These are phyloP conservation scores for Maconellicoccus hirsutus DNA, from an alignment of 1,140 invertebrate species.

Conservation along the genomic window DNA sequence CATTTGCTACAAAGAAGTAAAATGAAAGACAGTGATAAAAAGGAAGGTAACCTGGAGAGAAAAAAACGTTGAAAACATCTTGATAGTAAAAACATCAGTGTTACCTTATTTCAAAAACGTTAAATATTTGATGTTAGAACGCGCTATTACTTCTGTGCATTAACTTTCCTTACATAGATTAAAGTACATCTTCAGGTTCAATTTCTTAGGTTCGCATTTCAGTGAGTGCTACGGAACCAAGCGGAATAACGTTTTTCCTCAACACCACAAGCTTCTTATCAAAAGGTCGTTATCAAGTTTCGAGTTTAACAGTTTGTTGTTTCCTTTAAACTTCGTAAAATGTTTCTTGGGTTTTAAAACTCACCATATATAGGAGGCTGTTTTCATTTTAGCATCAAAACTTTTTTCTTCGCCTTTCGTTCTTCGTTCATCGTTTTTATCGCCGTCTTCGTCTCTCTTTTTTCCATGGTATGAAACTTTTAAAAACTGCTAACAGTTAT, in stretches of 20 bases:
- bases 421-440: neutral
- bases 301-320: conserved; percentile 8
- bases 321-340: conserved; percentile 5
- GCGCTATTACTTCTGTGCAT: neutral
- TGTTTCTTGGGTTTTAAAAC: conserved; percentile 2
- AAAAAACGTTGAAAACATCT: no score
- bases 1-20: no score
- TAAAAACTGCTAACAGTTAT: neutral
- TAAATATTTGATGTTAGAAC: conserved; percentile 1
- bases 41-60: no score
- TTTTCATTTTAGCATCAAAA: neutral
- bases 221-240: neutral
- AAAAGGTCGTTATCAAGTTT: conserved; percentile 9
- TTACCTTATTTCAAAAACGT: neutral
- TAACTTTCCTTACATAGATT: conserved; percentile 1
- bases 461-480: neutral
- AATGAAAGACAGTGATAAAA: no score
- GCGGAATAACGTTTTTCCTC: neutral
- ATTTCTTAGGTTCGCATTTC: neutral
- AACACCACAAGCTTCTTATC: conserved; percentile 3
- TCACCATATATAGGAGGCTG: neutral
- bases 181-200: conserved; percentile 8
- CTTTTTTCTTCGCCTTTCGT: neutral
- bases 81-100: no score
- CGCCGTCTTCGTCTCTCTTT: neutral